Conservation (phyloP, 2,888 invertebrate species). For the Neoaliturus tenellus region DNA sequence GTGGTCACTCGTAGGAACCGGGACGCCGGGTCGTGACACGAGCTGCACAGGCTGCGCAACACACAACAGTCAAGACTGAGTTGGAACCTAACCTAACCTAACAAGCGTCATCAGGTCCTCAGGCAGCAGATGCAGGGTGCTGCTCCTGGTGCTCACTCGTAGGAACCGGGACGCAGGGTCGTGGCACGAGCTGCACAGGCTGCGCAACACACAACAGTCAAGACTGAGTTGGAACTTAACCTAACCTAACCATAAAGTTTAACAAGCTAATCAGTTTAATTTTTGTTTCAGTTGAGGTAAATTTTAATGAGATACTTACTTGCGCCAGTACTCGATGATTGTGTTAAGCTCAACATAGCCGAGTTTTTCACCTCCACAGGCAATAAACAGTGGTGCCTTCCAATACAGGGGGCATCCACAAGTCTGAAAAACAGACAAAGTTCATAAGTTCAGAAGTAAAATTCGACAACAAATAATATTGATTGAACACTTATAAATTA, state of each 20-base stretch:
- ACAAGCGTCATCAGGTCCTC: constrained; percentile 96
- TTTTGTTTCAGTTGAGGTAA: too few species aligned
- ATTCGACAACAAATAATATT: too few species aligned
- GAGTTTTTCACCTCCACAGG: constrained; percentile 85
- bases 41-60: constrained; percentile 82
- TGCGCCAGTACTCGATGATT: constrained; percentile 95
- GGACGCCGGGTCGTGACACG: constrained; percentile 92
- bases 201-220: too few species aligned
- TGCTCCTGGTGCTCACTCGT: constrained; percentile 81
- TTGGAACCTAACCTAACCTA: too few species aligned
- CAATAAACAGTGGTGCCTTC: constrained; percentile 96
- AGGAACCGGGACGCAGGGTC: too few species aligned
- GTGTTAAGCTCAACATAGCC: constrained; percentile 86
- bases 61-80: neutral
- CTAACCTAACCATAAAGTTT: too few species aligned
- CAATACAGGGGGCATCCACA: constrained; percentile 97
- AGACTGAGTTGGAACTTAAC: too few species aligned
- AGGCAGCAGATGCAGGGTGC: constrained; percentile 80
- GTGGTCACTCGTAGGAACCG: constrained; percentile 92
- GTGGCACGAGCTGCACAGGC: too few species aligned
- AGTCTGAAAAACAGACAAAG: constrained; percentile 81
- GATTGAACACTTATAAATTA: too few species aligned
- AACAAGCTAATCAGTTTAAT: too few species aligned
- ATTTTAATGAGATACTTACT: constrained; percentile 78
- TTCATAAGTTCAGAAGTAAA: too few species aligned